Evolutionary conservation across 1,140 invertebrate species (phyloP).

Genomic region (Dolichoris vasculosae): DNA sequence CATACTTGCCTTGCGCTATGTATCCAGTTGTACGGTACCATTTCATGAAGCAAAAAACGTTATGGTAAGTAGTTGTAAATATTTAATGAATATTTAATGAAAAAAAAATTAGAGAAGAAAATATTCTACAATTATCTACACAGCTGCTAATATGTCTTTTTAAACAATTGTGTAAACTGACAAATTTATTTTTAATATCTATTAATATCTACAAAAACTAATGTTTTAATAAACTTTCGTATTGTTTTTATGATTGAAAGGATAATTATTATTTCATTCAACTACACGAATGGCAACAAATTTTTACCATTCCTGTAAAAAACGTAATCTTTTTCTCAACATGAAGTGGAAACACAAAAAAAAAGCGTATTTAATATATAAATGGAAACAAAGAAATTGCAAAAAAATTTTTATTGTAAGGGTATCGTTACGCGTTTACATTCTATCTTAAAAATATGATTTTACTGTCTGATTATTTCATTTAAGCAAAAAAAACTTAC

Average conservation of each 20-base stretch:
- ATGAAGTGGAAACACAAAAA: background rate
- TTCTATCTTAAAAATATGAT: conserved; percentile 20
- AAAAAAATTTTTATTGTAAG: conserved; percentile 13
- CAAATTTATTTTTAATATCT: conserved; percentile 16
- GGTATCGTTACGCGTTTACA: background rate
- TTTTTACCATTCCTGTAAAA: background rate
- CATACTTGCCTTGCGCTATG: conserved; percentile 73
- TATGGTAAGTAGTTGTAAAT: conserved; percentile 50
- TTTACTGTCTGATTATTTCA: conserved; percentile 24
- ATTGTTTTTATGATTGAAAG: conserved; percentile 11
- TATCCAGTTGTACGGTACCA: conserved; percentile 71
- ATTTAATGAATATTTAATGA: conserved; percentile 12
- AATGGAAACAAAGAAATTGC: background rate
- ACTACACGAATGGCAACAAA: conserved; percentile 9
- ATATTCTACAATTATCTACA: background rate
- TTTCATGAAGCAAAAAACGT: conserved; percentile 70
- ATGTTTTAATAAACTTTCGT: background rate
- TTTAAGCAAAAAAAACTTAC: conserved; percentile 75
- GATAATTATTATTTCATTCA: background rate
- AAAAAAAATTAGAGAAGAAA: conserved; percentile 16
- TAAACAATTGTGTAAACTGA: background rate
- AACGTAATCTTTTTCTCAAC: conserved; percentile 11
- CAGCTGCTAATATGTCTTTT: background rate
- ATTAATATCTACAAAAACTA: background rate
- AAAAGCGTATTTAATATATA: conserved; percentile 5